Evolutionary conservation across 1,140 invertebrate species (phyloP).

Genomic region (Drosophila athabasca): DNA sequence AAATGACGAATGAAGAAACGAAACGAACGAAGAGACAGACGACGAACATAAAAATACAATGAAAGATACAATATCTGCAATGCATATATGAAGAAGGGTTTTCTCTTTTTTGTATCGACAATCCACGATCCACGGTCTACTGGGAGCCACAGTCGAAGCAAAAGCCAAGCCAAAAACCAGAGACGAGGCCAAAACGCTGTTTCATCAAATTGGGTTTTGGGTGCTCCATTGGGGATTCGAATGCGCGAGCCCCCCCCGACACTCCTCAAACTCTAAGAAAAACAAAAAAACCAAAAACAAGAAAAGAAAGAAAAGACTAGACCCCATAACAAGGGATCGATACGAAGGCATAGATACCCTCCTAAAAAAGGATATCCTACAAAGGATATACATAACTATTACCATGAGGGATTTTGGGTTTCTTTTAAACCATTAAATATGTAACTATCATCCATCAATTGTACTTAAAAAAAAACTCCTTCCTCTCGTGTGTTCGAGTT

Average conservation of each 20-base stretch:
- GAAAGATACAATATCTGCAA: conserved; percentile 23
- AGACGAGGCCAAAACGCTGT: conserved; percentile 43
- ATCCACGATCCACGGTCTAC: conserved; percentile 26
- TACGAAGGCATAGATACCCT: no score
- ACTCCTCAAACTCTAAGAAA: background rate
- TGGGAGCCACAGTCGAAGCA: no score
- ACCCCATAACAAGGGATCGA: no score
- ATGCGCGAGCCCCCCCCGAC: background rate
- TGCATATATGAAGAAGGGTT: conserved; percentile 59
- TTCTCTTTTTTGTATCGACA: conserved; percentile 60
- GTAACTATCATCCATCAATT: no score
- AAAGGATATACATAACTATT: no score
- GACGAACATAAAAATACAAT: conserved; percentile 1
- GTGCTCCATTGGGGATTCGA: conserved; percentile 29
- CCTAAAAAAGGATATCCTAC: no score
- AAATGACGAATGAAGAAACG: no score
- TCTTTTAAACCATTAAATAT: no score
- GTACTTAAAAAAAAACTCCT: no score
- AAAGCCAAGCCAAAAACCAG: conserved; percentile 4
- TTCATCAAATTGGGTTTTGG: conserved; percentile 58
- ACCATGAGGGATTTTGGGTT: no score
- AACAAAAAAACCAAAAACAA: conserved; percentile 16
- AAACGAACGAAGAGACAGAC: conserved; percentile 21
- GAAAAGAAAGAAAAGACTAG: conserved; percentile 7
- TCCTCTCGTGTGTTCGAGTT: no score